These are phyloP conservation scores for Antheraea pernyi DNA, from an alignment of 1,140 invertebrate genomes.

Conservation along the genomic window DNA sequence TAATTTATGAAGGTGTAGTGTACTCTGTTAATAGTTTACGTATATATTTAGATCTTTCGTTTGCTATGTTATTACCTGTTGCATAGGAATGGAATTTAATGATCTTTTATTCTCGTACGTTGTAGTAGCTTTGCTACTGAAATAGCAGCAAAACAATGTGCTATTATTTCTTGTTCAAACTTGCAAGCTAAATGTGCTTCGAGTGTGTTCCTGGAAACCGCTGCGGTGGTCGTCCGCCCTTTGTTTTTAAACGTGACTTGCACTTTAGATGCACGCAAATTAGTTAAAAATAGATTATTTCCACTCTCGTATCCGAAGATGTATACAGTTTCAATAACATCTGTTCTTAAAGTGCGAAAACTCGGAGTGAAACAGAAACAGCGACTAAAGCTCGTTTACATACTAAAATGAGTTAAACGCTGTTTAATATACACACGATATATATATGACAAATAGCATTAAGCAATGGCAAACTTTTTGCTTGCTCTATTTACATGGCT, in stretches of 20 bases:
- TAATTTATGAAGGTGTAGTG: too few relatives aligned
- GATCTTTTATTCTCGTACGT: background rate
- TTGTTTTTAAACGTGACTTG: constrained; percentile 70
- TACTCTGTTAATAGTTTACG: too few relatives aligned
- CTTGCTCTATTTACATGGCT: too few relatives aligned
- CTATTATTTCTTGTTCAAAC: constrained; percentile 49
- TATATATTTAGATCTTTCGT: too few relatives aligned
- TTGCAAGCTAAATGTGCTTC: constrained; percentile 53
- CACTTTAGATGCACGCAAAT: constrained; percentile 61
- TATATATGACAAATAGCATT: too few relatives aligned
- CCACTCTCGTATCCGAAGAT: constrained; percentile 12
- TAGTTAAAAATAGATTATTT: constrained; percentile 60
- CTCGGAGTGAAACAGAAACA: background rate
- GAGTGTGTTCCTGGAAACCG: constrained; percentile 55
- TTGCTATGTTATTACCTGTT: too few relatives aligned
- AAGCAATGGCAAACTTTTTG: too few relatives aligned
- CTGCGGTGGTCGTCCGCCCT: constrained; percentile 60
- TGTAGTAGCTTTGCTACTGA: background rate
- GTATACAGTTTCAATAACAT: background rate
- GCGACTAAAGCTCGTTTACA: background rate
- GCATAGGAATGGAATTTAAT: background rate
- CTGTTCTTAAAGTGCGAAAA: background rate
- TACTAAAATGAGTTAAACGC: background rate
- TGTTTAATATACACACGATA: background rate
- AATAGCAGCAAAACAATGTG: background rate